Evolutionary conservation across 2,888 invertebrate genomes (phyloP).

Genomic region (Tigriopus californicus): DNA sequence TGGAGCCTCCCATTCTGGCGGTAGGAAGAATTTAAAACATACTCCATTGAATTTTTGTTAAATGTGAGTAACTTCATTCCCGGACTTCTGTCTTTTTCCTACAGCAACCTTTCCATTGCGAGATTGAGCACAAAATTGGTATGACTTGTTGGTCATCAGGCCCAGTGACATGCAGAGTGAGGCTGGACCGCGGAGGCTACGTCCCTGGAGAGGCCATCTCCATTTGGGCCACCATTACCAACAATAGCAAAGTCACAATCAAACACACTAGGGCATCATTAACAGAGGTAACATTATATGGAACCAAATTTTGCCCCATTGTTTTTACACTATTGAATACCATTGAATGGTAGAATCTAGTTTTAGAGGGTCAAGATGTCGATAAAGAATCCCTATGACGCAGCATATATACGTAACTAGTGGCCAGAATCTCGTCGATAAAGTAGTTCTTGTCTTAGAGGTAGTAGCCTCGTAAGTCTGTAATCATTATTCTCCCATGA

Average conservation of each 20-base stretch:
- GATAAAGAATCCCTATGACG: too few relatives aligned
- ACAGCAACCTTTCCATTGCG: conserved; percentile 72
- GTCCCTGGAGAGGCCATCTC: conserved; percentile 83
- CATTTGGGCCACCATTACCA: conserved; percentile 62
- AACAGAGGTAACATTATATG: conserved; percentile 45
- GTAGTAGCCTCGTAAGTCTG: not conserved
- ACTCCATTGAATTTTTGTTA: too few relatives aligned
- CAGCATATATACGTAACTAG: too few relatives aligned
- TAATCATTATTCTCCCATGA: not conserved
- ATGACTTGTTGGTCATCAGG: conserved; percentile 75
- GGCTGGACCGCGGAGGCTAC: conserved; percentile 76
- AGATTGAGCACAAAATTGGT: conserved; percentile 73
- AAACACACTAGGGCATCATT: conserved; percentile 67
- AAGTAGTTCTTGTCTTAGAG: too few relatives aligned
- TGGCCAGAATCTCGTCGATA: too few relatives aligned
- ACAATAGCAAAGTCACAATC: conserved; percentile 65
- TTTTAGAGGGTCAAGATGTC: too few relatives aligned
- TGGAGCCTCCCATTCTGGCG: conserved; percentile 66
- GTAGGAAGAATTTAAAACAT: too few relatives aligned
- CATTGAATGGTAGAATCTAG: too few relatives aligned
- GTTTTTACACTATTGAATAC: too few relatives aligned
- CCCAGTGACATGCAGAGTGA: conserved; percentile 61
- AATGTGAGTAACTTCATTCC: not conserved
- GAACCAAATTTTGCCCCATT: too few relatives aligned
- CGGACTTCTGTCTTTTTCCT: conserved; percentile 14